phyloP scores from a whole-genome alignment of 2,113 vertebrate species.

The Corythornis madagascariensis region DNA sequence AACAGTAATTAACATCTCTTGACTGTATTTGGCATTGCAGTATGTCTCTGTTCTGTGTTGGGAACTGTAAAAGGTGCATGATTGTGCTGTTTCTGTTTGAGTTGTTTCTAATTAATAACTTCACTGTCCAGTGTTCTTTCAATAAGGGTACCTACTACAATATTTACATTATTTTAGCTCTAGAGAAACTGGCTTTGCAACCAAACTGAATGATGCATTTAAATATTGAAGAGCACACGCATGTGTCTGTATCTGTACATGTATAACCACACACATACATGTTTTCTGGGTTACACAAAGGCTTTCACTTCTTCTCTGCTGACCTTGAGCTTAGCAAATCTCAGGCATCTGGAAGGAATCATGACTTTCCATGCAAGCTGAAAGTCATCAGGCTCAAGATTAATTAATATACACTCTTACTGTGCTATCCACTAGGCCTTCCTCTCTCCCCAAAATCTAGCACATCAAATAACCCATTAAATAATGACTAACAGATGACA shows the following conservation, averaged over 20 bases:
- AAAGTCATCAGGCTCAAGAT: background rate
- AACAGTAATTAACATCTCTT: conserved; percentile 52
- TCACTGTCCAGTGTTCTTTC: conserved; percentile 82
- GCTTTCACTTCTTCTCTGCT: background rate
- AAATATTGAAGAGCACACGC: background rate
- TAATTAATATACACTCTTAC: background rate
- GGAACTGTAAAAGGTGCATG: conserved; percentile 72
- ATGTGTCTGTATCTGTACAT: background rate
- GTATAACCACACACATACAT: background rate
- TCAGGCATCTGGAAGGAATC: conserved; percentile 8
- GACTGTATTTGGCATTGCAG: conserved; percentile 60
- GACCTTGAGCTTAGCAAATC: background rate
- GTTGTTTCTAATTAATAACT: conserved; percentile 71
- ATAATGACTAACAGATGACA: background rate
- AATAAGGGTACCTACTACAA: conserved; percentile 78
- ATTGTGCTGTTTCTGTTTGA: conserved; percentile 74
- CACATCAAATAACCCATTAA: background rate
- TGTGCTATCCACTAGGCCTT: background rate
- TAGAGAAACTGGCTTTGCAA: conserved; percentile 5
- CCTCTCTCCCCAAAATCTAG: background rate
- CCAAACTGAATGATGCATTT: conserved; percentile 74
- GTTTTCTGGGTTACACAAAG: background rate
- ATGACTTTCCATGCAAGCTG: background rate
- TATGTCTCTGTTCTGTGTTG: conserved; percentile 77
- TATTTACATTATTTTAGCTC: conserved; percentile 30